phyloP scores from a whole-genome alignment of 2,888 invertebrate genomes.

The Portevinia maculata region DNA sequence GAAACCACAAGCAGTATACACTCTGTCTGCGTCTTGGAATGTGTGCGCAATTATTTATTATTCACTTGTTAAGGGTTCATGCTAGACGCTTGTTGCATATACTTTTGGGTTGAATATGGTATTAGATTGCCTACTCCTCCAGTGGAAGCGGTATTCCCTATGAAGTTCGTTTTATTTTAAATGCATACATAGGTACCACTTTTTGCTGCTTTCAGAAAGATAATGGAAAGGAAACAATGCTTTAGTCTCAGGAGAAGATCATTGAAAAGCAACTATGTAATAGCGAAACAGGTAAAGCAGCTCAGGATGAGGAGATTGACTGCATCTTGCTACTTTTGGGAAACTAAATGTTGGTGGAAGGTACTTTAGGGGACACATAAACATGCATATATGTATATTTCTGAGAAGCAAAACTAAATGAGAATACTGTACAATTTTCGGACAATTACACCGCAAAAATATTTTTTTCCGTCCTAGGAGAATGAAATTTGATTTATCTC shows the following conservation, averaged over 20 bases:
- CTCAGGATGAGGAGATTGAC: neutral
- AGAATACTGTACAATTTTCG: conserved; percentile 1
- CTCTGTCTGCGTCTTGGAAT: conserved; percentile 64
- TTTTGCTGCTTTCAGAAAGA: conserved; percentile 22
- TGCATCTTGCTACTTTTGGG: conserved; percentile 33
- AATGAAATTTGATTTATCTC: neutral
- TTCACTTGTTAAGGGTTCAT: conserved; percentile 73
- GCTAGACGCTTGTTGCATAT: conserved; percentile 72
- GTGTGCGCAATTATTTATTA: conserved; percentile 74
- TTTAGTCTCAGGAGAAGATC: conserved; percentile 43
- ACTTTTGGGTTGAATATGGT: conserved; percentile 72
- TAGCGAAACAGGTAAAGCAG: neutral
- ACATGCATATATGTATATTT: neutral
- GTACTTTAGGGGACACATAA: conserved; percentile 3
- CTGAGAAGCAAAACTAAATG: conserved; percentile 13
- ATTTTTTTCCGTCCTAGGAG: neutral
- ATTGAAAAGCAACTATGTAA: conserved; percentile 25
- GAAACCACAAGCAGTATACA: conserved; percentile 53
- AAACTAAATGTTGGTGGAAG: conserved; percentile 13
- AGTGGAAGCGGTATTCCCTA: conserved; percentile 57
- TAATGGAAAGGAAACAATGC: conserved; percentile 60
- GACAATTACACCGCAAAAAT: conserved; percentile 40
- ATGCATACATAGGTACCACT: conserved; percentile 25
- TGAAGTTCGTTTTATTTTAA: conserved; percentile 64
- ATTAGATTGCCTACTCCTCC: conserved; percentile 62